Evolutionary conservation across 2,797 vertebrate species (phyloP).

Genomic region (Rhynchotus rufescens): DNA sequence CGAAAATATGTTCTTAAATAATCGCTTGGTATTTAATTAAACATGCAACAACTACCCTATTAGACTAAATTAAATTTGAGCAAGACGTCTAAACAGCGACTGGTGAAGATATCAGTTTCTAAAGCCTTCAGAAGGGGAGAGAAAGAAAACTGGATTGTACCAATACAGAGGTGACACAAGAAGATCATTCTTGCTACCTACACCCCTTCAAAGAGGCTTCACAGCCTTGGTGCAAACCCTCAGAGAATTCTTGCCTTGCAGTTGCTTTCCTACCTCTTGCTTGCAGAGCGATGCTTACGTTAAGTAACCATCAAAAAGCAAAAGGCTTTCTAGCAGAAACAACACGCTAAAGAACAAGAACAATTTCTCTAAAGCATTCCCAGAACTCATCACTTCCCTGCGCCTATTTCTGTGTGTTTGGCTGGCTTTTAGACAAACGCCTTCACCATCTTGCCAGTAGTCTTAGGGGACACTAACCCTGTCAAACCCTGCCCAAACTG

Average conservation of each 20-base stretch:
- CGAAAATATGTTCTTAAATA: slow-evolving; percentile 43
- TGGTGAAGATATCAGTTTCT: background rate
- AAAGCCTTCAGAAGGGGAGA: background rate
- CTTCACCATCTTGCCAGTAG: background rate
- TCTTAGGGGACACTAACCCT: background rate
- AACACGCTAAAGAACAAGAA: background rate
- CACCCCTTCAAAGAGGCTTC: background rate
- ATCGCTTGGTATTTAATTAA: slow-evolving; percentile 62
- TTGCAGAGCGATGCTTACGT: background rate
- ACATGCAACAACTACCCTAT: slow-evolving; percentile 22
- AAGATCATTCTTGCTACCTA: background rate
- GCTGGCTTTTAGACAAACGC: background rate
- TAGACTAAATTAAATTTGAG: slow-evolving; percentile 53
- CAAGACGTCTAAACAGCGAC: background rate
- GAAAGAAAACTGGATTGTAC: background rate
- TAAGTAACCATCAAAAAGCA: background rate
- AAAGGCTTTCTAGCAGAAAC: background rate
- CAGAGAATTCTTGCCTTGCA: background rate
- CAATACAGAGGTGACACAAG: background rate
- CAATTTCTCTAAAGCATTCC: background rate
- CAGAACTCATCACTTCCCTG: background rate
- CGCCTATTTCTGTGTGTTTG: background rate
- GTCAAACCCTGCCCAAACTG: background rate
- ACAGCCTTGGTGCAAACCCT: background rate
- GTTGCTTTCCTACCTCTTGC: background rate